A percentile compares a stretch with the other conserved stretches of the same genome.
phyloP scores from a whole-genome alignment of 2,797 vertebrate genomes.

The Chiloscyllium punctatum region DNA sequence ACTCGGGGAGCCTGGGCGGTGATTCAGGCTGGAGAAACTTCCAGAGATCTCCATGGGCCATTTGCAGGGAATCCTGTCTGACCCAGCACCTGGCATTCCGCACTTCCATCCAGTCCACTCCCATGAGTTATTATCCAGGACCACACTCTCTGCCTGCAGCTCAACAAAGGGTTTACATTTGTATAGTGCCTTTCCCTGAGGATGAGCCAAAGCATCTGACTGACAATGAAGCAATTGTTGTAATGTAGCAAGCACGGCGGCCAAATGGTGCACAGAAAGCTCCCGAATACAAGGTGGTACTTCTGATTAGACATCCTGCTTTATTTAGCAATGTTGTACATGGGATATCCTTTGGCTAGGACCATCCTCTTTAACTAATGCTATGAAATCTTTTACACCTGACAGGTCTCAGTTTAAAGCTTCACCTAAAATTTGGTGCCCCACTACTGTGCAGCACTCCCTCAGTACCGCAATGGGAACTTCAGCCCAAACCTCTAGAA shows the following conservation, averaged over 20 bases:
- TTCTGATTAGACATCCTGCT: neutral
- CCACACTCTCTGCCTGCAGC: fast-evolving
- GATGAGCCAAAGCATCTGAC: neutral
- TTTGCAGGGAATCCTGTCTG: neutral
- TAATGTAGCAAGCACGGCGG: neutral
- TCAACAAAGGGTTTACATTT: neutral
- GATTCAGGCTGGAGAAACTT: neutral
- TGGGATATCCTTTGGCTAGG: neutral
- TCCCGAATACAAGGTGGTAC: neutral
- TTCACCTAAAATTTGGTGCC: neutral
- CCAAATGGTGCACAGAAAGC: neutral
- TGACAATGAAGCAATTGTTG: neutral
- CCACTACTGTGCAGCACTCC: neutral
- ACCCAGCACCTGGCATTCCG: neutral
- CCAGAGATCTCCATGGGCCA: neutral
- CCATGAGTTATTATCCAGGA: neutral
- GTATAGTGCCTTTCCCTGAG: neutral
- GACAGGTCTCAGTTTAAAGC: neutral
- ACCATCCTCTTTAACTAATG: neutral
- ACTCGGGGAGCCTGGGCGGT: too few relatives aligned
- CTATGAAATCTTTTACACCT: neutral
- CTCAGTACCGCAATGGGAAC: neutral
- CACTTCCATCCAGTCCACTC: neutral
- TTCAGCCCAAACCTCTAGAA: neutral
- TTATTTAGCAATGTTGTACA: neutral